Evolutionary conservation across 2,888 invertebrate genomes (phyloP).

Genomic region (Alentia gelatinosa): DNA sequence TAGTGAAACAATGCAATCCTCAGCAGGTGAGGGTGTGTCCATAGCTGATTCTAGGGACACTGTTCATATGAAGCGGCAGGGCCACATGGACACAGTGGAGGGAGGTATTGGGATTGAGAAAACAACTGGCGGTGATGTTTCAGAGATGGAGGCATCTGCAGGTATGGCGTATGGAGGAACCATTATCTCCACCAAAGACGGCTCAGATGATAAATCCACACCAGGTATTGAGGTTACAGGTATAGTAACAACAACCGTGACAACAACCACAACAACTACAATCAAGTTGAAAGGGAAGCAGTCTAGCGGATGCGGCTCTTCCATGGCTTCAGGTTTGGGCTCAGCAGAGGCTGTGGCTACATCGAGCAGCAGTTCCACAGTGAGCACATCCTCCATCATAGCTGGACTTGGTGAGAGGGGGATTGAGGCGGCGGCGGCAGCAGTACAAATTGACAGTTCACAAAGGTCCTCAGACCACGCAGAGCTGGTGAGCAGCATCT

Average conservation of each 20-base stretch:
- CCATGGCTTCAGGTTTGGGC: neutral
- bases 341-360: too few species aligned
- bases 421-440: neutral
- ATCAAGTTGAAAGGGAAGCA: neutral
- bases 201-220: neutral
- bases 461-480: neutral
- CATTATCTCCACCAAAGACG: neutral
- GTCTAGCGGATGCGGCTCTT: neutral
- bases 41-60: neutral
- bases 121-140: neutral
- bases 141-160: neutral
- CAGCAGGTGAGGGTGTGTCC: neutral
- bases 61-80: neutral
- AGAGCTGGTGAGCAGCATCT: conserved; percentile 84
- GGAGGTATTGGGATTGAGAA: neutral
- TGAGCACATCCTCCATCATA: neutral
- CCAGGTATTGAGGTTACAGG: neutral
- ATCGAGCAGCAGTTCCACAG: neutral
- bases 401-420: conserved; percentile 3
- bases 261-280: neutral
- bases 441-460: neutral
- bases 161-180: neutral
- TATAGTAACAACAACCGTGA: neutral
- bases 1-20: neutral
- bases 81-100: neutral